Base-by-base conservation (phyloP, 2,888 invertebrate species). In the Agrilus mali region DNA sequence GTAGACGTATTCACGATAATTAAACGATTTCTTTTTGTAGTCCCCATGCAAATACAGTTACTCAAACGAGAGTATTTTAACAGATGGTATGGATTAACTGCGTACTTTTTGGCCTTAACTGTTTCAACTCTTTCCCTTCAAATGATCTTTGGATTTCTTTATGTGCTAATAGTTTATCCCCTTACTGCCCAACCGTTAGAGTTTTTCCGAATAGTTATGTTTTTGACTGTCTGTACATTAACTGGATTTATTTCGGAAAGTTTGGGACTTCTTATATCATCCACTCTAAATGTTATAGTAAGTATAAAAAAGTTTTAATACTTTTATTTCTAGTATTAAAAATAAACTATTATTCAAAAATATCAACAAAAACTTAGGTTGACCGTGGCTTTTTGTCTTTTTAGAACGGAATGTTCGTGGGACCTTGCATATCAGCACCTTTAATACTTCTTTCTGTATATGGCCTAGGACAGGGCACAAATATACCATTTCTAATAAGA, bases 371-470 rank as follows among this genome's bases (percentile, higher is more conserved):
- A 16, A 36, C 7, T 36, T 38, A 34, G 16, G 13, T 38, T 16
- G 22, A 38, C 15, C 5, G 36, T 27, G 43, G 27, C 38, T 34
- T 36, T 38, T 47, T 45, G 44, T 42, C 37, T 50, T 69, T 69
- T 8, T 67, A 88, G 88, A 88, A 88, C 58, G 80, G 83, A 22
- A 86, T 92, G 66, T 95, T 94, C 64, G 70, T 92, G 54, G 95
- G 93, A 0, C 93, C 95, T 13, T 85, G 87, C 1, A 60, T 85
- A 45, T 75, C 83, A 41, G 93, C 93, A 5, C 94, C 94, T 0
- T 69, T 95, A 10, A 86, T 95, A 76, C 66, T 95, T 43, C 72
- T 94, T 39, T 85, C 93, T 5, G 86, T 83, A 0, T 86, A 86
- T 59, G 87, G 94, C 27, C 82, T 94, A 56, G 86, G 85, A 1